A percentile compares a stretch with the other conserved stretches of the same genome.
phyloP scores from a whole-genome alignment of 2,888 invertebrate species.

The Mechanitis mazaeus region DNA sequence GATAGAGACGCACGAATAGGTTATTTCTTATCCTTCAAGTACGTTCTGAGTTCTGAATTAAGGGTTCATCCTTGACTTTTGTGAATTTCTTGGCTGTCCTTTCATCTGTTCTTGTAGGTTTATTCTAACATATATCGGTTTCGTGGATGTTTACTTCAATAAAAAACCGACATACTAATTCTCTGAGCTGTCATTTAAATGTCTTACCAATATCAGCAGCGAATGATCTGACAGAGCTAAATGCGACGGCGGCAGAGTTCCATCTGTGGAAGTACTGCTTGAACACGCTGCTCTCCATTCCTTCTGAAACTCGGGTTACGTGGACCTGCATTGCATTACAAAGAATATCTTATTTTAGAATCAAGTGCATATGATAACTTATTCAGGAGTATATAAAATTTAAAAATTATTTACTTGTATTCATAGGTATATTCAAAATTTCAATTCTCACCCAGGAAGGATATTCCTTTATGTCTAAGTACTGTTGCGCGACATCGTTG shows the following conservation, averaged over 20 bases:
- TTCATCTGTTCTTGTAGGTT: too few species aligned
- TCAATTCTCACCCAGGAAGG: slow-evolving; percentile 80
- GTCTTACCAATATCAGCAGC: slow-evolving; percentile 49
- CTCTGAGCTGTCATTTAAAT: background rate
- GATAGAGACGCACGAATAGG: too few species aligned
- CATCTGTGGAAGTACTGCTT: slow-evolving; percentile 91
- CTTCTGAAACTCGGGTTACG: slow-evolving; percentile 85
- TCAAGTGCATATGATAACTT: too few species aligned
- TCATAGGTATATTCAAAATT: background rate
- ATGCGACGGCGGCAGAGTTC: slow-evolving; percentile 66
- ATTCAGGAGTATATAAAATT: too few species aligned
- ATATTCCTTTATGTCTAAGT: slow-evolving; percentile 79
- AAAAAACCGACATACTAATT: background rate
- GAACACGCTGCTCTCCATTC: slow-evolving; percentile 88
- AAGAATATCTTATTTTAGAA: too few species aligned
- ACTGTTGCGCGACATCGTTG: slow-evolving; percentile 81
- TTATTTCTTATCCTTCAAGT: too few species aligned
- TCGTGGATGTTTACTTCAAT: too few species aligned
- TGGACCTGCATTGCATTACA: slow-evolving; percentile 63
- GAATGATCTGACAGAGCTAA: slow-evolving; percentile 45
- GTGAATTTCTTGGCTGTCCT: too few species aligned
- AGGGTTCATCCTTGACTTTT: too few species aligned
- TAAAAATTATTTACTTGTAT: too few species aligned
- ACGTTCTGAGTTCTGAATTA: too few species aligned
- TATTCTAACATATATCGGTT: too few species aligned